Conservation (phyloP, 2,888 invertebrate species). For the Perizoma flavofasciatum region DNA sequence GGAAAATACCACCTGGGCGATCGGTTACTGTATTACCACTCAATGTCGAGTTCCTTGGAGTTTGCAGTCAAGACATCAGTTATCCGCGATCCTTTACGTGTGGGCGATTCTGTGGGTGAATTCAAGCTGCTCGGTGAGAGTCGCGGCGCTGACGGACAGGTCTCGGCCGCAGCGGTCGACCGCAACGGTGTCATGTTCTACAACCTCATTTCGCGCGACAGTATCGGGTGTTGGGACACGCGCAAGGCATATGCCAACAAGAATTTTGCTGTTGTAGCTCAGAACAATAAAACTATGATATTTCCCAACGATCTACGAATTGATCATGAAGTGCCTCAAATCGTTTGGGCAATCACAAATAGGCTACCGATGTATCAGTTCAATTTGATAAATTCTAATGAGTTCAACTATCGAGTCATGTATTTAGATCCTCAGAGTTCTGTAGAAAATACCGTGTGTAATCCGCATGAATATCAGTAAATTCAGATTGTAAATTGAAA, state of each 20-base stretch:
- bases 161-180: conserved; percentile 90
- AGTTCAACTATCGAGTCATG: conserved; percentile 89
- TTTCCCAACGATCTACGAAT: conserved; percentile 93
- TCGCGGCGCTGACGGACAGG: conserved; percentile 86
- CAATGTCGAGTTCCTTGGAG: conserved; percentile 92
- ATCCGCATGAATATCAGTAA: conserved; percentile 32
- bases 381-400: conserved; percentile 85
- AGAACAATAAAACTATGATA: conserved; percentile 85
- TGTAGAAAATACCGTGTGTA: conserved; percentile 86
- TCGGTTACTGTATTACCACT: conserved; percentile 89
- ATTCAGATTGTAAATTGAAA: not conserved
- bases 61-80: conserved; percentile 89
- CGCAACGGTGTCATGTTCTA: conserved; percentile 90
- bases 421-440: conserved; percentile 86
- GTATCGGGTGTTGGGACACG: conserved; percentile 93
- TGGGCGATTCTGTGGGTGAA: conserved; percentile 65
- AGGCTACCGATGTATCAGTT: conserved; percentile 90
- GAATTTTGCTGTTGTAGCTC: conserved; percentile 86
- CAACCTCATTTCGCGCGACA: conserved; percentile 90
- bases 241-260: conserved; percentile 87
- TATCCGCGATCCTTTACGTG: conserved; percentile 85
- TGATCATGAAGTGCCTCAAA: conserved; percentile 88
- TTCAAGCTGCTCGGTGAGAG: conserved; percentile 75
- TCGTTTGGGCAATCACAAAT: conserved; percentile 91
- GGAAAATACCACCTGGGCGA: conserved; percentile 84